Base-by-base conservation (phyloP, 2,797 vertebrate species). In the Acanthurus leucopareius region DNA sequence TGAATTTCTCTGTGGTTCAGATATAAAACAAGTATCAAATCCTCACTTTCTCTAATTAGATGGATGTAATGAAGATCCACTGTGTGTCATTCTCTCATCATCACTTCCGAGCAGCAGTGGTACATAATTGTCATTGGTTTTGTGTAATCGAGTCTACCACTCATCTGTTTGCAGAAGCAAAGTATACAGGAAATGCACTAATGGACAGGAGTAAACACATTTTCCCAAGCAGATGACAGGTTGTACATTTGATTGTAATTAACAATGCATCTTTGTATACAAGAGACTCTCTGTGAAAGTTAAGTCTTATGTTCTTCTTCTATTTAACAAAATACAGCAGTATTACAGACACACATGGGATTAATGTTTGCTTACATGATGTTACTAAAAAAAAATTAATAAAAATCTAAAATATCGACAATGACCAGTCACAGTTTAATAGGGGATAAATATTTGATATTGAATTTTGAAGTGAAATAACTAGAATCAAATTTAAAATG, bases 151-250 rank as follows among this genome's bases (percentile, higher is more conserved):
- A 84, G 73, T 51, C 69, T 45, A 53, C 42, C 69, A 62, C 53
- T 85, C 69, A 45, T 78, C 52, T 81, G 65, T 72, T 32, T 32
- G 28, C 4, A 32, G 28, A 32, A 32, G 69, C 32, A 14, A 44
- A 66, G 32, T 60, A 32, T 70, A 49, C 81, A 89, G 88, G 82
- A 87, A 87, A 59, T 63, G 13, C 69, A 15, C 72, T 88, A 81
- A 89, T 88, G 75, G 76, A 13, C 62, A 44, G 4, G n/a, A 45
- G 48, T 73, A 82, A 83, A 83, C 49, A 75, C 69, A 72, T 78
- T 84, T 82, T 32, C 3, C 45, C 40, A 68, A 62, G 77, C 54
- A 62, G 52, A 35, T 38, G 11, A 47, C 15, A 62, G 74, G 17
- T 1, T 5, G n/a, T 8, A 7, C 13, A 49, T 44, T 1, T 32